Evolutionary conservation across 2,797 vertebrate genomes (phyloP).

Genomic region (Myotis findleyi): DNA sequence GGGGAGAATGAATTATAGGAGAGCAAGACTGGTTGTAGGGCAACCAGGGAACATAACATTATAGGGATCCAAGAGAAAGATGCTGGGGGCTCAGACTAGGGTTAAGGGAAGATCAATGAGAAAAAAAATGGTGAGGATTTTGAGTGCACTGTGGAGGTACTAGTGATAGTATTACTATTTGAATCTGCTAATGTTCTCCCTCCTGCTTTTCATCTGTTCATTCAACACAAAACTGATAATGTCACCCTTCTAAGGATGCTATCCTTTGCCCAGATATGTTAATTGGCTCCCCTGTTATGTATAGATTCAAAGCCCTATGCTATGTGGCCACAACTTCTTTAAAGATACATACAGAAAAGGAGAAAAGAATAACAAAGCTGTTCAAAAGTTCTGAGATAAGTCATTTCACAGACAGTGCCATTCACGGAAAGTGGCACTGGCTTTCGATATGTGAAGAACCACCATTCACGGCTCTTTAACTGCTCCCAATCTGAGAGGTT

Average conservation of each 20-base stretch:
- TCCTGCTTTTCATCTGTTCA: background rate
- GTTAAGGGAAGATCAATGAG: background rate
- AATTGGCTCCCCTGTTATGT: background rate
- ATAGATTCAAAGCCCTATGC: background rate
- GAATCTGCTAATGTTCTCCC: background rate
- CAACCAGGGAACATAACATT: background rate
- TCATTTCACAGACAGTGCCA: background rate
- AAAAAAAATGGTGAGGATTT: background rate
- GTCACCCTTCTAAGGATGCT: background rate
- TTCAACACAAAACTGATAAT: background rate
- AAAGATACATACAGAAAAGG: background rate
- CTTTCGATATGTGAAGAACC: background rate
- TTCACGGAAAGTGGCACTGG: background rate
- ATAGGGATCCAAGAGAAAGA: background rate
- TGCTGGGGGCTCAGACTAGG: background rate
- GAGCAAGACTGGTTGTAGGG: background rate
- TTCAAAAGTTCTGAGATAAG: background rate
- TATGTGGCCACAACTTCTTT: background rate
- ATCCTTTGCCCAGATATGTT: background rate
- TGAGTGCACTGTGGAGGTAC: background rate
- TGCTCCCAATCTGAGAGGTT: background rate
- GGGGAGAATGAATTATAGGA: background rate
- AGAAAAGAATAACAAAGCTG: background rate
- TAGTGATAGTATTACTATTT: background rate
- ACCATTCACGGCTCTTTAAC: background rate